These are phyloP conservation scores for Sepioteuthis lessoniana DNA, from an alignment of 2,888 invertebrate genomes.

Conservation along the genomic window DNA sequence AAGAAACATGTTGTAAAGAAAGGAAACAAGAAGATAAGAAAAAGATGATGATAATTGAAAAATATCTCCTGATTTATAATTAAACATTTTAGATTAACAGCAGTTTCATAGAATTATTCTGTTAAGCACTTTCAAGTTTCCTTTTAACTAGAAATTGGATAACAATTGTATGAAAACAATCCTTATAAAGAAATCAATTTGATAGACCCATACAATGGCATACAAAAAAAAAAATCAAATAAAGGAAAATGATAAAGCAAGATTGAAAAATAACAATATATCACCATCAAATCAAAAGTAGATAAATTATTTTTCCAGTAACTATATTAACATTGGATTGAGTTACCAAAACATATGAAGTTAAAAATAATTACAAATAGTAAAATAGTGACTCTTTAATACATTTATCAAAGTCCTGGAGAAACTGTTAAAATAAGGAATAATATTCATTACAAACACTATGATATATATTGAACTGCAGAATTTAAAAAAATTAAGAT, in stretches of 20 bases:
- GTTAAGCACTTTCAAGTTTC: too few relatives aligned
- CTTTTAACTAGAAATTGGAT: background rate
- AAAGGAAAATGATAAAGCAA: background rate
- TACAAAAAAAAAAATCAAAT: too few relatives aligned
- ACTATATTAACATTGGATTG: background rate
- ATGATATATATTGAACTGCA: background rate
- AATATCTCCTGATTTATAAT: too few relatives aligned
- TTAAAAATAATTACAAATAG: background rate
- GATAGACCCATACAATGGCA: background rate
- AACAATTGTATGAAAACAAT: background rate
- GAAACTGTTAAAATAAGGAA: background rate
- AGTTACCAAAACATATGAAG: background rate
- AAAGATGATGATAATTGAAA: too few relatives aligned
- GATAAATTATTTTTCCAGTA: background rate
- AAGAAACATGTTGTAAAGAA: too few relatives aligned
- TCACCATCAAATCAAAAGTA: background rate
- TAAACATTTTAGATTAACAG: too few relatives aligned
- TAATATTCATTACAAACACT: background rate
- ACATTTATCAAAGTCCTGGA: background rate
- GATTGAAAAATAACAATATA: background rate
- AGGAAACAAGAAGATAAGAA: too few relatives aligned
- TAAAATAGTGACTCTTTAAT: slow-evolving; percentile 6
- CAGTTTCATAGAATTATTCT: too few relatives aligned
- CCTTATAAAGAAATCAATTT: background rate
- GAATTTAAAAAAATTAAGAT: background rate